These are phyloP conservation scores for Sander vitreus DNA, from an alignment of 2,113 vertebrate species.

Conservation along the genomic window DNA sequence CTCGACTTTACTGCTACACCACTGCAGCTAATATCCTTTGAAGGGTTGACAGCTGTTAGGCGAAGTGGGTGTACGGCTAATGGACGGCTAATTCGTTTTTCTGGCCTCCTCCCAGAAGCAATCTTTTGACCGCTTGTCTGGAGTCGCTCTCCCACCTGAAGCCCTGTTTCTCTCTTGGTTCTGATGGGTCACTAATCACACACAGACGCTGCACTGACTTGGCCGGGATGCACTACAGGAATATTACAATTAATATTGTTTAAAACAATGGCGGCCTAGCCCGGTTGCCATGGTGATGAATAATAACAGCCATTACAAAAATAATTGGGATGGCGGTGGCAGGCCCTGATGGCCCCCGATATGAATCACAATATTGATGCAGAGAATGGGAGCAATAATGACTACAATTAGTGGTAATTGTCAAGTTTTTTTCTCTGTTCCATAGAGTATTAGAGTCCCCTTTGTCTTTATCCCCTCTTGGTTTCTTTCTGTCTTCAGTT, in stretches of 20 bases:
- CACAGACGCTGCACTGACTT: conserved; percentile 27
- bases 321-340: conserved; percentile 80
- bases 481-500: conserved; percentile 61
- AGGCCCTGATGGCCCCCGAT: conserved; percentile 74
- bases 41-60: conserved; percentile 78
- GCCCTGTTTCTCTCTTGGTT: conserved; percentile 29
- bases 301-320: conserved; percentile 86
- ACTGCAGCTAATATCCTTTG: conserved; percentile 61
- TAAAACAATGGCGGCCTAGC: conserved; percentile 75
- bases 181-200: conserved; percentile 64
- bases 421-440: conserved; percentile 62
- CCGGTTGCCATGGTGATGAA: conserved; percentile 76
- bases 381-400: conserved; percentile 80
- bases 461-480: conserved; percentile 67
- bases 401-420: conserved; percentile 81
- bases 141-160: conserved; percentile 19
- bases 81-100: conserved; percentile 74
- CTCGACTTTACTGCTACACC: conserved; percentile 30
- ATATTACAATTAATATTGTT: conserved; percentile 71
- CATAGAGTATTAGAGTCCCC: conserved; percentile 57
- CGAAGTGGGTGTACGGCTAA: conserved; percentile 63
- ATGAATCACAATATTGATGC: conserved; percentile 86
- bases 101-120: conserved; percentile 58
- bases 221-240: conserved; percentile 58
- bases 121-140: conserved; percentile 56